Evolutionary conservation across 1,140 invertebrate genomes (phyloP).

Genomic region (Ceratosolen solmsi): DNA sequence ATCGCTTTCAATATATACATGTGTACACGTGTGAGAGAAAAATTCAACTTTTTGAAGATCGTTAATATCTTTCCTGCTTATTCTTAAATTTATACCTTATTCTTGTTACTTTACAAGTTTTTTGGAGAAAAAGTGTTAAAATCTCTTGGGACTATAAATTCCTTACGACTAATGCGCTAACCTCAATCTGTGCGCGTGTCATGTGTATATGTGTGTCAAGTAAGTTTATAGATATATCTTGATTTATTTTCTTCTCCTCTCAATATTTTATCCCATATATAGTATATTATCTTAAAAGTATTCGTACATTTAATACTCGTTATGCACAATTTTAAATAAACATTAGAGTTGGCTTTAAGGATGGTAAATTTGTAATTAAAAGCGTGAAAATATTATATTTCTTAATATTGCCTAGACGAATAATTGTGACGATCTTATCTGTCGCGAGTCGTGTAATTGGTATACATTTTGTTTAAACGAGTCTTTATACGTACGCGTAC

Average conservation of each 20-base stretch:
- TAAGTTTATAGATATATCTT: slow-evolving; percentile 29
- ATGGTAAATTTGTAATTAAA: neutral
- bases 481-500: too few relatives aligned
- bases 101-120: slow-evolving; percentile 38
- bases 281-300: neutral
- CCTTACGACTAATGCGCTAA: slow-evolving; percentile 23
- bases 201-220: slow-evolving; percentile 1
- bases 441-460: too few relatives aligned
- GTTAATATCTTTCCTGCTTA: slow-evolving; percentile 25
- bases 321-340: slow-evolving; percentile 3
- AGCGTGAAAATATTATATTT: too few relatives aligned
- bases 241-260: slow-evolving; percentile 25
- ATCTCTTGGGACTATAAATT: slow-evolving; percentile 37
- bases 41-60: slow-evolving; percentile 7
- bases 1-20: slow-evolving; percentile 6
- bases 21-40: neutral
- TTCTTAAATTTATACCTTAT: slow-evolving; percentile 43
- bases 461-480: too few relatives aligned
- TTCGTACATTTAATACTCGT: neutral
- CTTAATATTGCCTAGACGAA: neutral
- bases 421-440: too few relatives aligned
- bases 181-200: neutral
- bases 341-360: neutral
- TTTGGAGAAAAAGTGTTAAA: slow-evolving; percentile 48
- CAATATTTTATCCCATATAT: neutral